These are phyloP conservation scores for Oostethus manadensis DNA, from an alignment of 2,113 vertebrate species.

Conservation along the genomic window DNA sequence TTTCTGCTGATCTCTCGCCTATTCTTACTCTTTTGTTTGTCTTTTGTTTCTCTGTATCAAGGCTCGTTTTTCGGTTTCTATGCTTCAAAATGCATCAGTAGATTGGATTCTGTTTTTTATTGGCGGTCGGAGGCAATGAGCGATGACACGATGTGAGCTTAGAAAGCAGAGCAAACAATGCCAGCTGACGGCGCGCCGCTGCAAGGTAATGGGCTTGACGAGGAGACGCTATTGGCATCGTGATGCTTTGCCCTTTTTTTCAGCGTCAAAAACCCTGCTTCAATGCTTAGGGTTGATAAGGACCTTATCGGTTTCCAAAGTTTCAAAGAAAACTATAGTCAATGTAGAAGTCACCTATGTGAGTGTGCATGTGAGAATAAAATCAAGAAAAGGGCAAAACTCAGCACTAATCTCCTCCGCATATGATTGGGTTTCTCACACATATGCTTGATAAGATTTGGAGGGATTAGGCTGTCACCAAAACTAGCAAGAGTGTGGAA, in stretches of 20 bases:
- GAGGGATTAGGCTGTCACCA: slow-evolving; percentile 55
- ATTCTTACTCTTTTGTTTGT: slow-evolving; percentile 15
- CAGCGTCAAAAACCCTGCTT: slow-evolving; percentile 2
- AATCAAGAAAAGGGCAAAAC: slow-evolving; percentile 45
- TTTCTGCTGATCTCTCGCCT: slow-evolving; percentile 12
- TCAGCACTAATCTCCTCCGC: slow-evolving; percentile 55
- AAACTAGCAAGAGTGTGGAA: slow-evolving; percentile 47
- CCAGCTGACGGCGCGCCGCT: not conserved
- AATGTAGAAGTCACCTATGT: slow-evolving; percentile 34
- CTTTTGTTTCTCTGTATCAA: slow-evolving; percentile 41
- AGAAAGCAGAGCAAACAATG: slow-evolving; percentile 18
- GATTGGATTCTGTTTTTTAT: slow-evolving; percentile 56
- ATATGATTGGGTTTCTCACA: slow-evolving; percentile 58
- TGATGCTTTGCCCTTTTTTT: not conserved
- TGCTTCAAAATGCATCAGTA: slow-evolving; percentile 55
- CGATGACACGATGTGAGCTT: slow-evolving; percentile 24
- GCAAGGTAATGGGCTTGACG: slow-evolving; percentile 11
- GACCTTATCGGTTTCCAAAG: slow-evolving; percentile 29
- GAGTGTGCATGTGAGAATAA: slow-evolving; percentile 13
- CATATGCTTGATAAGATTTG: slow-evolving; percentile 63
- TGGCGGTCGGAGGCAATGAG: slow-evolving; percentile 47
- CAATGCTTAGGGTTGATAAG: slow-evolving; percentile 28
- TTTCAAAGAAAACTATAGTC: slow-evolving; percentile 43
- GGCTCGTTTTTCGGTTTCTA: slow-evolving; percentile 43
- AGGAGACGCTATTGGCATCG: not conserved